Conservation (phyloP, 2,888 invertebrate species). For the Oscheius onirici region DNA sequence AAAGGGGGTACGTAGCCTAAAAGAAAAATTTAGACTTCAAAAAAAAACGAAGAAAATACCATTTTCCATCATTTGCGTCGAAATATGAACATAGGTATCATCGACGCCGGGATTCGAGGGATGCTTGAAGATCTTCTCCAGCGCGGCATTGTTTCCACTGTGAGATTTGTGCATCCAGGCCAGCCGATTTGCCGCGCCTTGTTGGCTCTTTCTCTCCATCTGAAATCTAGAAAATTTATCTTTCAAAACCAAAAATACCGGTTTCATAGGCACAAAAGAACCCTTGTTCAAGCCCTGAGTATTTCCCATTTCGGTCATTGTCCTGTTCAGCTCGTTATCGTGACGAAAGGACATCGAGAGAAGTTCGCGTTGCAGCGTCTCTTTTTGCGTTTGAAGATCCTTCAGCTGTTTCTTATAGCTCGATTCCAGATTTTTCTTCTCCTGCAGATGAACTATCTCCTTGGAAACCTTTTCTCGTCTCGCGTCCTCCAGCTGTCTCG, state of each 20-base stretch:
- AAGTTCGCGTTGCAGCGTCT: not conserved
- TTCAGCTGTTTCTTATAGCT: slow-evolving; percentile 4
- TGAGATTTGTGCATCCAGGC: slow-evolving; percentile 14
- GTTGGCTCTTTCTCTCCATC: not conserved
- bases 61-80: slow-evolving; percentile 22
- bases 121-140: slow-evolving; percentile 5
- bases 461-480: slow-evolving; percentile 14
- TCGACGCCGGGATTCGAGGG: not conserved
- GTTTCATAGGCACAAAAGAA: slow-evolving; percentile 12
- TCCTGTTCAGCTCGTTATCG: slow-evolving; percentile 11
- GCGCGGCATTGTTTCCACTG: not conserved
- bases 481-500: slow-evolving; percentile 25
- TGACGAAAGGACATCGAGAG: slow-evolving; percentile 13
- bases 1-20: not conserved
- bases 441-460: slow-evolving; percentile 11
- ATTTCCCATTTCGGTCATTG: not conserved
- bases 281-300: not conserved
- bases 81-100: slow-evolving; percentile 19
- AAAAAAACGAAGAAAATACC: not conserved
- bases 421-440: slow-evolving; percentile 5
- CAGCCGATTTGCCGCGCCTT: not conserved
- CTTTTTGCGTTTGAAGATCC: not conserved
- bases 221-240: not conserved
- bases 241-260: slow-evolving; percentile 1
- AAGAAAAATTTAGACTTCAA: not conserved